phyloP scores from a whole-genome alignment of 2,113 vertebrate species.

The Gambusia holbrooki region DNA sequence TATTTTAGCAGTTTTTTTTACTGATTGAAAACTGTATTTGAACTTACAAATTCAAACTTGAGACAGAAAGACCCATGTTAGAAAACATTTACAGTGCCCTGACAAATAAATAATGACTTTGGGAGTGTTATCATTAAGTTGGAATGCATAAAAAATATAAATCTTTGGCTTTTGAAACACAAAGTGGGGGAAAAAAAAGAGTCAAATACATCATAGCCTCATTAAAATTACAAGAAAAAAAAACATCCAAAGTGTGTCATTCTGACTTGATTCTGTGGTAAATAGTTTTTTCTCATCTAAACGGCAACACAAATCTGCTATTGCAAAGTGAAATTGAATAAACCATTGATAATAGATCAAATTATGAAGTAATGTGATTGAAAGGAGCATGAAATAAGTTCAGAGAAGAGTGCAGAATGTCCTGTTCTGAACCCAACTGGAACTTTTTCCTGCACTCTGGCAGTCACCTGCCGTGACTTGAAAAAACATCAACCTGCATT shows the following conservation, averaged over 20 bases:
- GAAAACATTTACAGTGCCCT: background rate
- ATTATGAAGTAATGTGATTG: constrained; percentile 20
- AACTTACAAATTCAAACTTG: background rate
- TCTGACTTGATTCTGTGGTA: constrained; percentile 25
- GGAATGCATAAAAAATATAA: background rate
- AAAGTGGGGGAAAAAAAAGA: background rate
- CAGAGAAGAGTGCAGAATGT: constrained; percentile 51
- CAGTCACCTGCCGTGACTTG: constrained; percentile 31
- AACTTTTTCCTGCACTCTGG: constrained; percentile 40
- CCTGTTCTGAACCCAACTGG: constrained; percentile 47
- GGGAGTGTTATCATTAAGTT: background rate
- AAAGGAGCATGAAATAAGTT: constrained; percentile 18
- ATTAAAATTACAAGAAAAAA: constrained; percentile 47
- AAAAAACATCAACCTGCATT: constrained; percentile 52
- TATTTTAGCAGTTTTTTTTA: constrained; percentile 58
- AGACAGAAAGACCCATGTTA: background rate
- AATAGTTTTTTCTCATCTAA: constrained; percentile 49
- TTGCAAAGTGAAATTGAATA: constrained; percentile 27
- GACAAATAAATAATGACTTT: background rate
- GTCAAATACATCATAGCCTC: constrained; percentile 15
- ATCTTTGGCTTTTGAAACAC: background rate
- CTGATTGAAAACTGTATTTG: constrained; percentile 21
- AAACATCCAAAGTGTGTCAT: constrained; percentile 35
- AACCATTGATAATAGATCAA: constrained; percentile 54
- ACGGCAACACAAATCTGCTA: constrained; percentile 25